Evolutionary conservation across 1,140 invertebrate species (phyloP).

Genomic region (Calosoma granatense): DNA sequence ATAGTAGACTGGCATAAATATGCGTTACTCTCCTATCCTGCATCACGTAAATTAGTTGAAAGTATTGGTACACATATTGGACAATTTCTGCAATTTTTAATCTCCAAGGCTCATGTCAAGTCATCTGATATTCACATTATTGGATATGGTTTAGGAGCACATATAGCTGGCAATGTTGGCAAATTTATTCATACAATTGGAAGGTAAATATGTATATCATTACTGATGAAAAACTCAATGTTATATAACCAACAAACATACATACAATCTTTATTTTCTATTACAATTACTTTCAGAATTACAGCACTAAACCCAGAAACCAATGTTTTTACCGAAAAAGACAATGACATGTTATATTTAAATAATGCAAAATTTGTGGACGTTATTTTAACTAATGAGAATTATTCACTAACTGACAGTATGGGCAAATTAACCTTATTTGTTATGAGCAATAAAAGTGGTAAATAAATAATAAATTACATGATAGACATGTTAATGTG

Average conservation of each 20-base stretch:
- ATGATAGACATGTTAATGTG: not conserved
- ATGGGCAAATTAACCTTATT: not conserved
- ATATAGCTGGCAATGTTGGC: not conserved
- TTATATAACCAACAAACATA: no score
- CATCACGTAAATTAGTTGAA: not conserved
- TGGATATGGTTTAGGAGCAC: not conserved
- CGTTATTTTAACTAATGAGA: not conserved
- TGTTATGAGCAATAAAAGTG: not conserved
- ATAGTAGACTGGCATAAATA: not conserved
- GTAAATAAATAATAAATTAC: not conserved
- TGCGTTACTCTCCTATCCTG: not conserved
- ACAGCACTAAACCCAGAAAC: not conserved
- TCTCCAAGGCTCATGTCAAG: not conserved
- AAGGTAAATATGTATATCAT: not conserved
- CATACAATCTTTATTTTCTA: no score
- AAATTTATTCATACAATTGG: not conserved
- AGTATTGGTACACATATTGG: not conserved
- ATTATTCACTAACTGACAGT: not conserved
- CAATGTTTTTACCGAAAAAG: not conserved
- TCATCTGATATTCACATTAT: not conserved
- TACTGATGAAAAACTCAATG: not conserved
- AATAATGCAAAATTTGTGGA: not conserved
- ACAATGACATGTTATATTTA: not conserved
- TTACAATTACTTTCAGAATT: not conserved
- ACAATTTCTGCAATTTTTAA: not conserved